phyloP scores from a whole-genome alignment of 1,140 invertebrate genomes.

The Aporrectodea caliginosa region DNA sequence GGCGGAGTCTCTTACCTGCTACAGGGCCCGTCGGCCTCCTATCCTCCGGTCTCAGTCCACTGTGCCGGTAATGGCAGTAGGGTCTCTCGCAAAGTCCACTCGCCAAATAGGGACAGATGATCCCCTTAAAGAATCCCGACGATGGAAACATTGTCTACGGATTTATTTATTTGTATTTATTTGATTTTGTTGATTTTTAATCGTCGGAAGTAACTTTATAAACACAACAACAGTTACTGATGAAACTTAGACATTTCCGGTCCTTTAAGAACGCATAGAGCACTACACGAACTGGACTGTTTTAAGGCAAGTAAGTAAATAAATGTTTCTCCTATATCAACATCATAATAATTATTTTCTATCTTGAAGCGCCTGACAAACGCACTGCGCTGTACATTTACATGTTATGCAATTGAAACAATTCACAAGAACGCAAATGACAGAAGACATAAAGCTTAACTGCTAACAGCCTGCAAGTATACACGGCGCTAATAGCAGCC shows the following conservation, averaged over 20 bases:
- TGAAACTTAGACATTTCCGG: neutral
- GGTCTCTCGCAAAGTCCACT: constrained; percentile 74
- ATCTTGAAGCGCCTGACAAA: too few relatives aligned
- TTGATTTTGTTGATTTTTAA: neutral
- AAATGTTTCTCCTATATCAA: too few relatives aligned
- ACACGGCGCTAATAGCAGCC: too few relatives aligned
- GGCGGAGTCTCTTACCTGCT: too few relatives aligned
- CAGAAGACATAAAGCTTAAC: too few relatives aligned
- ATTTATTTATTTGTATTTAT: neutral
- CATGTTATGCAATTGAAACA: too few relatives aligned
- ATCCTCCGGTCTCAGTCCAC: constrained; percentile 55
- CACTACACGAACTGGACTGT: too few relatives aligned
- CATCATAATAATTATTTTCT: too few relatives aligned
- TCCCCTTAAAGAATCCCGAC: constrained; percentile 75
- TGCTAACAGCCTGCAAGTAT: too few relatives aligned
- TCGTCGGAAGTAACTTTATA: neutral
- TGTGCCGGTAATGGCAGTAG: constrained; percentile 83
- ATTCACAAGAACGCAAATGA: too few relatives aligned
- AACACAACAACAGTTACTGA: neutral
- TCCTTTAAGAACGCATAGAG: neutral
- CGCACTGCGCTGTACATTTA: too few relatives aligned
- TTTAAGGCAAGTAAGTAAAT: too few relatives aligned
- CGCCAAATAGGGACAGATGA: constrained; percentile 77
- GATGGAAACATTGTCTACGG: constrained; percentile 70
- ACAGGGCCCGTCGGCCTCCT: neutral